These are phyloP conservation scores for Onthophagus sagittarius DNA, from an alignment of 2,888 invertebrate genomes.

Conservation along the genomic window DNA sequence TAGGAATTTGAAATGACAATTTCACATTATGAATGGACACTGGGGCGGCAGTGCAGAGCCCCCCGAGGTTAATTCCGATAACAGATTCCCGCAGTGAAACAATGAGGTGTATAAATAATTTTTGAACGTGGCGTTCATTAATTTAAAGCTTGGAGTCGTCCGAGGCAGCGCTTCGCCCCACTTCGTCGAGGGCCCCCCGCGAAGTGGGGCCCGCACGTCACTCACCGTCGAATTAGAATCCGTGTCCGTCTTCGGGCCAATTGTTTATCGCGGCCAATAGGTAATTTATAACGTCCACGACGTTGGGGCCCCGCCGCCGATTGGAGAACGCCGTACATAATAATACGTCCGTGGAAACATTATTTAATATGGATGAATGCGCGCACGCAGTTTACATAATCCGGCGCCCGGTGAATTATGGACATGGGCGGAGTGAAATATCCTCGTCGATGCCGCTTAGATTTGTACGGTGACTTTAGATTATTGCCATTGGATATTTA, in stretches of 20 bases:
- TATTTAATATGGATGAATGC: neutral
- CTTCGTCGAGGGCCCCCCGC: neutral
- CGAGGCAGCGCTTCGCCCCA: neutral
- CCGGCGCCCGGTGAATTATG: neutral
- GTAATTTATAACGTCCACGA: slow-evolving; percentile 1
- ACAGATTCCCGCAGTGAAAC: slow-evolving; percentile 33
- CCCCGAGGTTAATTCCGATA: slow-evolving; percentile 28
- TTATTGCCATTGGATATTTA: neutral
- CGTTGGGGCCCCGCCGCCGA: neutral
- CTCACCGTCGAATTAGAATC: slow-evolving; percentile 2
- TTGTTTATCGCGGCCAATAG: slow-evolving; percentile 2
- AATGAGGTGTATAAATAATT: slow-evolving; percentile 32
- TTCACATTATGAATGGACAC: slow-evolving; percentile 37
- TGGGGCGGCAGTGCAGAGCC: slow-evolving; percentile 26
- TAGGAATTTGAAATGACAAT: slow-evolving; percentile 40
- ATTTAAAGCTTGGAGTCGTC: slow-evolving; percentile 17
- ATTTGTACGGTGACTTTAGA: neutral
- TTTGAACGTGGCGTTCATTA: slow-evolving; percentile 29
- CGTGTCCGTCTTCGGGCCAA: neutral
- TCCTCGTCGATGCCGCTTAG: neutral
- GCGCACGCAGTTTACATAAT: neutral
- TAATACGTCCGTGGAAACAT: neutral
- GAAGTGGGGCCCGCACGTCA: neutral
- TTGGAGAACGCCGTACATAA: neutral
- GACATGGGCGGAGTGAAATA: neutral